These are phyloP conservation scores for Montifringilla adamsi DNA, from an alignment of 2,113 vertebrate species.

Conservation along the genomic window DNA sequence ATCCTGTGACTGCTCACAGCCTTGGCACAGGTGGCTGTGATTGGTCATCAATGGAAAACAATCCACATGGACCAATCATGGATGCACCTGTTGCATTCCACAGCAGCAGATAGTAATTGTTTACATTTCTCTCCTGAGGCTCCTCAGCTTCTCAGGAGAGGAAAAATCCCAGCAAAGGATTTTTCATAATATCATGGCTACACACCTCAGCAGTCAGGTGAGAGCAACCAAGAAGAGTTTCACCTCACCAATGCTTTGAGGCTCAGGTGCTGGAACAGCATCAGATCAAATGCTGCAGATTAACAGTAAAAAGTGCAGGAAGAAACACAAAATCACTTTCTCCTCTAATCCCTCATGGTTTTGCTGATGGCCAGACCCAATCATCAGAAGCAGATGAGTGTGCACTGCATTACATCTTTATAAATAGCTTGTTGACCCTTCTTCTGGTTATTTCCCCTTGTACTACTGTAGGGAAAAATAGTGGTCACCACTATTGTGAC, in stretches of 20 bases:
- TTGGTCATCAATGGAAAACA: no score
- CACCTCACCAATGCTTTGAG: neutral
- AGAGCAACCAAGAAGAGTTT: neutral
- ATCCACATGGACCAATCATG: no score
- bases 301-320: neutral
- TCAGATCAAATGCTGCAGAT: neutral
- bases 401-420: neutral
- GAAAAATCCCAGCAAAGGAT: no score
- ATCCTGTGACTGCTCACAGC: no score
- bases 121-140: no score
- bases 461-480: neutral
- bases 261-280: neutral
- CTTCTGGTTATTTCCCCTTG: neutral
- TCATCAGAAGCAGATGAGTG: neutral
- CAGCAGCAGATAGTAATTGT: no score
- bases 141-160: no score
- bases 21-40: no score
- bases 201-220: neutral
- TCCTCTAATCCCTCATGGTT: neutral
- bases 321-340: neutral
- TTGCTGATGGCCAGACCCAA: neutral
- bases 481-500: neutral
- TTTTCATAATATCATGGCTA: no score
- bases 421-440: neutral
- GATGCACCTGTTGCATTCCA: no score